Evolutionary conservation across 2,888 invertebrate genomes (phyloP), one percentile per base, ranked within the genome.

Genomic region (Polydrusus tereticollis): DNA sequence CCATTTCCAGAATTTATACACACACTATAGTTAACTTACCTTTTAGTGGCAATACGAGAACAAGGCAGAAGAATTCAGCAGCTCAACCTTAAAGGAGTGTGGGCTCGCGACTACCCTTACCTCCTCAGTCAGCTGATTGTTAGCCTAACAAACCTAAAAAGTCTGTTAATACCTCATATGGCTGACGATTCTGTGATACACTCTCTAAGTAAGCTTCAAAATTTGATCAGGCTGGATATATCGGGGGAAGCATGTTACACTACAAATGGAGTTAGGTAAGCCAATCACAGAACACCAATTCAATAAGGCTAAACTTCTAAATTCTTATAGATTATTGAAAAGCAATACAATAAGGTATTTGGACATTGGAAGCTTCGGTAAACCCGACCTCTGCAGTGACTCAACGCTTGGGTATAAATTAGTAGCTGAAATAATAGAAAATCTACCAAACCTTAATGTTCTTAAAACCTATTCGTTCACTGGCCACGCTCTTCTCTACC

Each of bases 241-340:
- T 92, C 92, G 0, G 92, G 92, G 1, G 92, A 92, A 81, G 90
- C 91, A 7, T 90, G 89, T 80, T 90, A 92, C 45, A 90, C 91
- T 0, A 88, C 90, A 80, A 88, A 89, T 23, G 91, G 91, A 64
- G 88, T 92, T 57, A 89, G 88, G 73, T 73, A 52, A 12, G 66
- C 36, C 8, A 10, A 55, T 29, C 14, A 26, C 14, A 4, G 12
- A 29, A n/a, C 2, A 2, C 16, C 16, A 6, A 55, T 2, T 14
- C 4, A 55, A 55, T 33, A 36, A 14, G 33, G 7, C 14, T 8
- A 33, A 26, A 6, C 14, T 29, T 52, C 14, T 16, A 6, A 7
- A 18, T 52, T 14, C 8, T 68, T 73, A 20, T 20, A 69, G 69
- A 36, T 14, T 14, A 26, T 26, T 73, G 1, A 59, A 55, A 29